These are phyloP conservation scores for Leptinotarsa peninsularis DNA, from an alignment of 2,888 invertebrate genomes.

Conservation along the genomic window DNA sequence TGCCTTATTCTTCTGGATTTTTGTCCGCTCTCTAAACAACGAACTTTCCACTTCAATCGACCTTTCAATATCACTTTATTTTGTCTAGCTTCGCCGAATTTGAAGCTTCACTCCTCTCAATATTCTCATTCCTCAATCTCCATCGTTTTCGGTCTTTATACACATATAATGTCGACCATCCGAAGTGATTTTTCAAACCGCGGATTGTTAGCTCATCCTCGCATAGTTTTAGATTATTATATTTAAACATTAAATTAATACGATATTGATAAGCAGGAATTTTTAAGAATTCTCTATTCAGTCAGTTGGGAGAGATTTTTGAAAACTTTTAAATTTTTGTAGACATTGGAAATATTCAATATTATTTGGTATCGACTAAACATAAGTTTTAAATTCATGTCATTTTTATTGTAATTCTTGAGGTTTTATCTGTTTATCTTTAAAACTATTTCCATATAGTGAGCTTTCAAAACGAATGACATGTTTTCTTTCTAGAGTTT, in stretches of 20 bases:
- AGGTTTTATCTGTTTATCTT: too few relatives aligned
- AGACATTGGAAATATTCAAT: not conserved
- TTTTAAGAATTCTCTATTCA: conserved; percentile 46
- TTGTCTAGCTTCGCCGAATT: not conserved
- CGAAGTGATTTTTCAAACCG: conserved; percentile 53
- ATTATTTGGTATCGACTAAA: not conserved
- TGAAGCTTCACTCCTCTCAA: not conserved
- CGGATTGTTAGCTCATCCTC: conserved; percentile 64
- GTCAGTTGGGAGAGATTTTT: conserved; percentile 21
- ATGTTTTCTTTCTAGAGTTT: too few relatives aligned
- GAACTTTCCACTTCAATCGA: conserved; percentile 2
- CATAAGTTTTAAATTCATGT: too few relatives aligned
- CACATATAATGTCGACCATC: not conserved
- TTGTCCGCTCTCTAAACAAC: not conserved
- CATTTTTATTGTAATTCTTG: too few relatives aligned
- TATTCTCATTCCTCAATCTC: not conserved
- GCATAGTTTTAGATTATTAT: conserved; percentile 60
- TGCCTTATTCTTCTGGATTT: not conserved
- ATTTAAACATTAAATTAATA: conserved; percentile 60
- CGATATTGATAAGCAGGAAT: conserved; percentile 48
- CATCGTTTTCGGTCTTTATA: not conserved
- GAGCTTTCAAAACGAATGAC: too few relatives aligned
- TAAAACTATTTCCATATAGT: too few relatives aligned
- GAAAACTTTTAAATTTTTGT: not conserved
- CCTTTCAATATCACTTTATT: too few relatives aligned